These are phyloP conservation scores for Antennarius striatus DNA, from an alignment of 2,113 vertebrate species.

Conservation along the genomic window DNA sequence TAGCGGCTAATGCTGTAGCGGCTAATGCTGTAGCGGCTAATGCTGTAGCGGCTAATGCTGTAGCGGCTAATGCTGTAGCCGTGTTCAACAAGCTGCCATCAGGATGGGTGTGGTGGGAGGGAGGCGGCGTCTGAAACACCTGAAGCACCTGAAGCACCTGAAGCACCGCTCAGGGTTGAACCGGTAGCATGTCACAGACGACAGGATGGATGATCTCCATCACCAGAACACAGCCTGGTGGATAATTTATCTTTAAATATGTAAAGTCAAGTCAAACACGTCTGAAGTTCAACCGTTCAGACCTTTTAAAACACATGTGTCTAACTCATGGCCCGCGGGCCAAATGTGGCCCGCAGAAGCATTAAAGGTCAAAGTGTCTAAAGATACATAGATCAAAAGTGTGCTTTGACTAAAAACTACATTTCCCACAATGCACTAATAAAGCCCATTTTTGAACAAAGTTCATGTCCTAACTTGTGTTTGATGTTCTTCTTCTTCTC, in stretches of 20 bases:
- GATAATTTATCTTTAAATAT: neutral
- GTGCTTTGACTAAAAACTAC: too few species aligned
- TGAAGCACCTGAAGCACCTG: neutral
- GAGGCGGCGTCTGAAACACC: neutral
- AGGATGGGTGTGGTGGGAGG: constrained; percentile 5
- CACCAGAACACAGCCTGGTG: neutral
- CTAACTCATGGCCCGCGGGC: too few species aligned
- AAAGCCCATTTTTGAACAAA: too few species aligned
- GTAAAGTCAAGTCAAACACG: neutral
- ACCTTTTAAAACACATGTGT: too few species aligned
- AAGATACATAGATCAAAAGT: too few species aligned
- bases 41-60: neutral
- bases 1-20: neutral
- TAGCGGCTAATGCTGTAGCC: neutral
- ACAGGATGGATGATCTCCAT: neutral
- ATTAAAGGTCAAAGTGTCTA: too few species aligned
- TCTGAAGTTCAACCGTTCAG: too few species aligned
- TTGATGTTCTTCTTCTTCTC: too few species aligned
- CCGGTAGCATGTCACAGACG: neutral
- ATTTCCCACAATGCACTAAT: too few species aligned
- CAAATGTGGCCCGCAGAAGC: too few species aligned
- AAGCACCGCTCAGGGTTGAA: too few species aligned
- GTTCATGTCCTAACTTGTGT: too few species aligned
- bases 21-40: constrained; percentile 2
- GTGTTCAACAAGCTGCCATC: constrained; percentile 16